Percentiles rank a stretch among this genome's conserved stretches.
These are phyloP conservation scores for Actinernus sp. DNA, from an alignment of 92 coral and sea anemone species.

Conservation along the genomic window DNA sequence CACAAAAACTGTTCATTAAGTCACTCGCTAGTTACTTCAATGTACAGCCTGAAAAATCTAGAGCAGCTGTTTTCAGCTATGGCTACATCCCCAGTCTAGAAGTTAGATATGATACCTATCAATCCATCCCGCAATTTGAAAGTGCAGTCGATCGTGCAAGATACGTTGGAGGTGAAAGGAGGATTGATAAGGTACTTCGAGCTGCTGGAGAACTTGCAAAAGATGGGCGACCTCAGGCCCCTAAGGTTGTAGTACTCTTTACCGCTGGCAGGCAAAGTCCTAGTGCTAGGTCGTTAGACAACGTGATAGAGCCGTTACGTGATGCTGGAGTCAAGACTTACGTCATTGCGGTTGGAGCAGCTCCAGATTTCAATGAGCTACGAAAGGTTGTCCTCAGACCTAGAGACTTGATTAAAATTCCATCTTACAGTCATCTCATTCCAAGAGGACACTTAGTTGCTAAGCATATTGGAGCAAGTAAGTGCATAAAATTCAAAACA, in stretches of 20 bases:
- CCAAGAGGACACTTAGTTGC: conserved; percentile 40
- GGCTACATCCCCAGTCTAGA: conserved; percentile 21
- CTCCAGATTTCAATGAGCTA: conserved; percentile 33
- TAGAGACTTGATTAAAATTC: conserved; percentile 14
- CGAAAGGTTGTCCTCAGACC: neutral
- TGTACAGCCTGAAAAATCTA: conserved; percentile 26
- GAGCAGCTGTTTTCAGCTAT: conserved; percentile 52
- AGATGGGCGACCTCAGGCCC: conserved; percentile 27
- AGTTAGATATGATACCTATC: conserved; percentile 19
- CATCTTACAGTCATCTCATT: conserved; percentile 26
- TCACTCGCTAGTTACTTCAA: conserved; percentile 25
- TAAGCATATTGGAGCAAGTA: conserved; percentile 7
- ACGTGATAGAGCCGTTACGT: conserved; percentile 36
- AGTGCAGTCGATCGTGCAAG: conserved; percentile 15
- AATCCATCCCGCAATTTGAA: conserved; percentile 17
- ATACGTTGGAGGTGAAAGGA: conserved; percentile 23
- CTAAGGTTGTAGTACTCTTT: conserved; percentile 62
- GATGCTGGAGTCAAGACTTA: conserved; percentile 47
- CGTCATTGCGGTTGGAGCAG: conserved; percentile 73
- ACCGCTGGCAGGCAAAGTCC: conserved; percentile 61
- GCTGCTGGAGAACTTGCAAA: conserved; percentile 17
- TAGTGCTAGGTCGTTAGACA: neutral
- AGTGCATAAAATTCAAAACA: neutral
- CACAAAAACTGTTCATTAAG: conserved; percentile 50
- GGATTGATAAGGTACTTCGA: conserved; percentile 42